These are phyloP conservation scores for Rhopalosiphum maidis DNA, from an alignment of 1,140 invertebrate genomes.

Conservation along the genomic window DNA sequence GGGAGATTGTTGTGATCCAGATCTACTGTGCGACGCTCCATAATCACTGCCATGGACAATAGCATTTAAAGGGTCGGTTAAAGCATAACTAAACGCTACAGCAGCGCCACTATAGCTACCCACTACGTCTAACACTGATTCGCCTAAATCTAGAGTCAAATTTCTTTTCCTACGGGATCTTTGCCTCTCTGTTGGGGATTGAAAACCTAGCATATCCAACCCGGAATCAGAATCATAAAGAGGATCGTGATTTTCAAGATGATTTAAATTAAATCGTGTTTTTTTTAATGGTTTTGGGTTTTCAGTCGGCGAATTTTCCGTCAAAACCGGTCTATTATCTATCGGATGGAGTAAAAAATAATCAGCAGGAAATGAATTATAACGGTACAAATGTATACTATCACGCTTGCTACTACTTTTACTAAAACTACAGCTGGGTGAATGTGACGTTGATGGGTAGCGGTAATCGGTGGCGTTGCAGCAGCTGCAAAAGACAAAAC, in stretches of 20 bases:
- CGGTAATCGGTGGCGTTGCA: conserved; percentile 56
- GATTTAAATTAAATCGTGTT: conserved; percentile 49
- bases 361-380: conserved; percentile 56
- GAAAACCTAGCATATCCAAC: conserved; percentile 48
- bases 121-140: conserved; percentile 54
- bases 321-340: conserved; percentile 50
- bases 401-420: conserved; percentile 52
- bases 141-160: conserved; percentile 51
- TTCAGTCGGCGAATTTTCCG: conserved; percentile 45
- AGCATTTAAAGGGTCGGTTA: conserved; percentile 57
- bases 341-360: conserved; percentile 51
- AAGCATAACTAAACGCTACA: conserved; percentile 56
- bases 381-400: conserved; percentile 54
- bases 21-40: conserved; percentile 59
- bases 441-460: conserved; percentile 56
- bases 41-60: conserved; percentile 65
- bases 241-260: conserved; percentile 19
- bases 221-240: conserved; percentile 53
- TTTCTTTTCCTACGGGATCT: conserved; percentile 51
- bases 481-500: conserved; percentile 57
- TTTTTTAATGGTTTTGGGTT: conserved; percentile 52
- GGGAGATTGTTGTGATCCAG: conserved; percentile 52
- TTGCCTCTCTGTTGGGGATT: conserved; percentile 31
- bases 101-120: conserved; percentile 57
- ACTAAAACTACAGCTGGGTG: conserved; percentile 57